Conservation (phyloP, 1,140 invertebrate species). For the Telenomus remus region DNA sequence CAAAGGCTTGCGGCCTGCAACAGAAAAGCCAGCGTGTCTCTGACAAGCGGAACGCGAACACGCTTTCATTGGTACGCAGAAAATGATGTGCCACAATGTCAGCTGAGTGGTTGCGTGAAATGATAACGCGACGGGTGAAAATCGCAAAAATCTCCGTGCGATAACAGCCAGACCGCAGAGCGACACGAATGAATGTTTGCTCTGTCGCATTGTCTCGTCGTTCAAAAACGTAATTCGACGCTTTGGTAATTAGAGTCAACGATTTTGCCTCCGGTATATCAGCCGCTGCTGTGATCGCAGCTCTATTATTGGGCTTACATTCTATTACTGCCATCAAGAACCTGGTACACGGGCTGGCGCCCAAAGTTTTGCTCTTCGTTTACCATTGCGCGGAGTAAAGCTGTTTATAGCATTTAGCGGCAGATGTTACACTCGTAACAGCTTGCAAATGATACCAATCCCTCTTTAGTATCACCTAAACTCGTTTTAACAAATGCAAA, state of each 20-base stretch:
- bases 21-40: constrained; percentile 12
- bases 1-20: constrained; percentile 22
- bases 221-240: constrained; percentile 20
- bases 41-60: constrained; percentile 30
- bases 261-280: constrained; percentile 49
- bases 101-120: constrained; percentile 12
- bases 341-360: constrained; percentile 34
- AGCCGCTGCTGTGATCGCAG: constrained; percentile 42
- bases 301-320: constrained; percentile 60
- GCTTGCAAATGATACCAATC: constrained; percentile 70
- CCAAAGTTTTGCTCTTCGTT: constrained; percentile 62
- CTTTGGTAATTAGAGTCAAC: constrained; percentile 45
- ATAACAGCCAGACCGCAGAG: background rate
- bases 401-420: constrained; percentile 69
- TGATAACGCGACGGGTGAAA: constrained; percentile 5
- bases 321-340: constrained; percentile 53
- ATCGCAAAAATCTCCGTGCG: background rate
- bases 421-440: constrained; percentile 69
- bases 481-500: constrained; percentile 57
- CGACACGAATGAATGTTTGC: background rate
- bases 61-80: constrained; percentile 14
- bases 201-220: too few relatives aligned
- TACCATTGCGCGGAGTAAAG: constrained; percentile 63
- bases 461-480: constrained; percentile 46
- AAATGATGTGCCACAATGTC: constrained; percentile 18